phyloP scores from a whole-genome alignment of 2,888 invertebrate species.

The Drosophila prolongata region DNA sequence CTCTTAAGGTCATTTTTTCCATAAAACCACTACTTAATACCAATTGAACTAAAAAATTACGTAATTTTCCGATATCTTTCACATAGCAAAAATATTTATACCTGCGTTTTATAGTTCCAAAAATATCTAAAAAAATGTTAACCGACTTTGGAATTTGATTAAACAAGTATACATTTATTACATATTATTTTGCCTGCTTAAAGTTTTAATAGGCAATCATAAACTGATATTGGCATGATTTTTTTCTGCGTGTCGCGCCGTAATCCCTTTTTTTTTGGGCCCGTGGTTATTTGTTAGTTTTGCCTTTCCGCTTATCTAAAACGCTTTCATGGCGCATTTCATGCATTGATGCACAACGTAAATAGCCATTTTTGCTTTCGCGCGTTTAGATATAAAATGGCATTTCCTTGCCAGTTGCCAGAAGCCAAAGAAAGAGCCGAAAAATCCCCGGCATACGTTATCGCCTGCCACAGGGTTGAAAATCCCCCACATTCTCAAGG shows the following conservation, averaged over 20 bases:
- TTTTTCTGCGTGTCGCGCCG: constrained; percentile 1
- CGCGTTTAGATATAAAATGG: constrained; percentile 48
- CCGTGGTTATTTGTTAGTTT: constrained; percentile 62
- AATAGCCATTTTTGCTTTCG: constrained; percentile 59
- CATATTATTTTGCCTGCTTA: no score
- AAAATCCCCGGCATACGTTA: constrained; percentile 57
- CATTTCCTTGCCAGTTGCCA: constrained; percentile 40
- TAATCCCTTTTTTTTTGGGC: constrained; percentile 4
- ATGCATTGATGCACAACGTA: constrained; percentile 74
- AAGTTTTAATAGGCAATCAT: not conserved
- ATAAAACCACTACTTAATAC: no score
- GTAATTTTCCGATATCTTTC: no score
- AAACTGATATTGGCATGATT: no score
- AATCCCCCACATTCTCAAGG: constrained; percentile 13
- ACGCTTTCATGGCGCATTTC: constrained; percentile 69
- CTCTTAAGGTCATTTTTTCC: no score
- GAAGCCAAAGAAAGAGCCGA: constrained; percentile 19
- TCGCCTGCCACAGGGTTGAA: constrained; percentile 34
- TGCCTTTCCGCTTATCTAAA: constrained; percentile 60
- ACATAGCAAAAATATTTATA: no score
- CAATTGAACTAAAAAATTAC: no score
- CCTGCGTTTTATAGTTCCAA: no score
- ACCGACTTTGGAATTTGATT: no score
- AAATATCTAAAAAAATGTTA: no score
- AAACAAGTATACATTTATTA: no score